Conservation (phyloP, 2,113 vertebrate species). For the Marmota monax region DNA sequence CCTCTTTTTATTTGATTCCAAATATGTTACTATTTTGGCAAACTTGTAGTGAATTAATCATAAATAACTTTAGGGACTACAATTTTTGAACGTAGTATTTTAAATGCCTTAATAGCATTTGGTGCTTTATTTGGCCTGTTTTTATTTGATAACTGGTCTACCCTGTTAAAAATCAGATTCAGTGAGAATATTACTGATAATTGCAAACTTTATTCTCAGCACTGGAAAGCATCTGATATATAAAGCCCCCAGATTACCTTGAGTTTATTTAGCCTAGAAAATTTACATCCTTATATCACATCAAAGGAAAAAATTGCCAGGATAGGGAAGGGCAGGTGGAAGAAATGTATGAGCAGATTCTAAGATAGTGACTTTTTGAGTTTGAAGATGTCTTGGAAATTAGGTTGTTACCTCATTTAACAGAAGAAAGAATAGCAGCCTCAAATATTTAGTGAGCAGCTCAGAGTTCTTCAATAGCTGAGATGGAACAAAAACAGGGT, state of each 20-base stretch:
- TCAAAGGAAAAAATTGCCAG: background rate
- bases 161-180: background rate
- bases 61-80: background rate
- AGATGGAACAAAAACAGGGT: background rate
- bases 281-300: background rate
- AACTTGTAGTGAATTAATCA: constrained; percentile 5
- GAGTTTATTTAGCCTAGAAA: background rate
- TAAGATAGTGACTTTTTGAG: background rate
- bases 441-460: background rate
- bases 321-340: accelerated
- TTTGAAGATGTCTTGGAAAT: constrained; percentile 51
- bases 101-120: background rate
- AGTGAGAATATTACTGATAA: background rate
- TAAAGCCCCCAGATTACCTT: background rate
- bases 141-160: background rate
- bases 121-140: background rate
- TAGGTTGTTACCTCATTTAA: background rate
- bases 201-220: background rate
- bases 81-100: background rate
- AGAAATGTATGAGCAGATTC: background rate
- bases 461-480: background rate
- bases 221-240: background rate
- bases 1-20: constrained; percentile 35
- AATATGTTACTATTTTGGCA: background rate
- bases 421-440: background rate